Evolutionary conservation across 2,113 vertebrate species (phyloP).

Genomic region (Podarcis muralis): DNA sequence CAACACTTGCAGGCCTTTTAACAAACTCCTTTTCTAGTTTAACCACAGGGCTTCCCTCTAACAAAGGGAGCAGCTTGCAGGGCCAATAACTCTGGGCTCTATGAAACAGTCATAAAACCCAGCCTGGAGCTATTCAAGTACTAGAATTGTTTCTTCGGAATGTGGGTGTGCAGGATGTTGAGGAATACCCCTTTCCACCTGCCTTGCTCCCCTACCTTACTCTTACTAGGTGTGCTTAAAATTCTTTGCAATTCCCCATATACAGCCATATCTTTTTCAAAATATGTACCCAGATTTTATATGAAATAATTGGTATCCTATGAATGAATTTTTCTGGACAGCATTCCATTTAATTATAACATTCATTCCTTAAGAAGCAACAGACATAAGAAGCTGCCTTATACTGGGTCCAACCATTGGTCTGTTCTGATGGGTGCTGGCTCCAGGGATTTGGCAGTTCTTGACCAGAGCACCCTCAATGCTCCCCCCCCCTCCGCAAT

Average conservation of each 20-base stretch:
- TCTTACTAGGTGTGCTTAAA: neutral
- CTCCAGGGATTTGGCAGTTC: neutral
- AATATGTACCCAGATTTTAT: neutral
- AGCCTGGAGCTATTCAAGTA: neutral
- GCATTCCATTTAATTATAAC: slow-evolving; percentile 12
- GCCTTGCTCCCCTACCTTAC: neutral
- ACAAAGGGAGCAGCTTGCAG: neutral
- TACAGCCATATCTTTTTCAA: neutral
- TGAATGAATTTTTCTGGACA: neutral
- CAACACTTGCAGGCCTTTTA: neutral
- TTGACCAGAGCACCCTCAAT: neutral
- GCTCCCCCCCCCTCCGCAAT: neutral
- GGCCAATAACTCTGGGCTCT: neutral
- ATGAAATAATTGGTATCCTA: neutral
- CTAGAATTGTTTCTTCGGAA: neutral
- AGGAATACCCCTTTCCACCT: neutral
- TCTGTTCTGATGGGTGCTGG: neutral
- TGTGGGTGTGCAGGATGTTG: neutral
- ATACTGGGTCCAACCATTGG: neutral
- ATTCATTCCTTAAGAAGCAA: neutral
- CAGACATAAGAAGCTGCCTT: neutral
- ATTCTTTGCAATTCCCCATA: neutral
- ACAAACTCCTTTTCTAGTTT: neutral
- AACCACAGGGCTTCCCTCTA: neutral
- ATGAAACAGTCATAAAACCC: neutral